Evolutionary conservation across 1,140 invertebrate genomes (phyloP).

Genomic region (Zaprionus kolodkinae): DNA sequence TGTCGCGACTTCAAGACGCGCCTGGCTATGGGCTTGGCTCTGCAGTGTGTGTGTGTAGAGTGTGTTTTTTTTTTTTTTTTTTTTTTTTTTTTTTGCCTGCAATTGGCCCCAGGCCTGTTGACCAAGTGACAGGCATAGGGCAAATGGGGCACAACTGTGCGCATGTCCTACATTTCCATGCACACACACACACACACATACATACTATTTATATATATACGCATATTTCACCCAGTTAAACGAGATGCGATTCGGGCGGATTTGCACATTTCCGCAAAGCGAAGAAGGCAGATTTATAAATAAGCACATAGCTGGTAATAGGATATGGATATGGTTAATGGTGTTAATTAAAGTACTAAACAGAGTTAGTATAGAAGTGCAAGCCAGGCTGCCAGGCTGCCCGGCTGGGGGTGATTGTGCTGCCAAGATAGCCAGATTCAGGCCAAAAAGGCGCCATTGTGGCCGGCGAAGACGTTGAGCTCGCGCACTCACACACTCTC

Average conservation of each 20-base stretch:
- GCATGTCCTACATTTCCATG: slow-evolving; percentile 68
- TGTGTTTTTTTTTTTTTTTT: not conserved
- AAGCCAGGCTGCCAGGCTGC: slow-evolving; percentile 11
- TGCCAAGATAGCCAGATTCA: slow-evolving; percentile 3
- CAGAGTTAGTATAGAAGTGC: not conserved
- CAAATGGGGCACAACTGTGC: slow-evolving; percentile 48
- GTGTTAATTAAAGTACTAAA: slow-evolving; percentile 7
- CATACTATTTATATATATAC: slow-evolving; percentile 3
- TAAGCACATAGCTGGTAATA: not conserved
- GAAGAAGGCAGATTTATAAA: not conserved
- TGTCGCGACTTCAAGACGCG: slow-evolving; percentile 18
- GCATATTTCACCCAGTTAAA: slow-evolving; percentile 35
- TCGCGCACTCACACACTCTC: slow-evolving; percentile 5
- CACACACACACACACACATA: slow-evolving; percentile 43
- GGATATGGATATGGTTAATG: slow-evolving; percentile 5
- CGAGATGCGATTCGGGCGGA: slow-evolving; percentile 14
- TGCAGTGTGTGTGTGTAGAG: not conserved
- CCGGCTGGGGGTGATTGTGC: slow-evolving; percentile 15
- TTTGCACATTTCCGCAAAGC: not conserved
- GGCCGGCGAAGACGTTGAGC: slow-evolving; percentile 51
- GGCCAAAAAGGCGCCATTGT: slow-evolving; percentile 70
- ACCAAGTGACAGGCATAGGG: slow-evolving; percentile 42
- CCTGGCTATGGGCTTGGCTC: slow-evolving; percentile 1
- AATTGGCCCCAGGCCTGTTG: slow-evolving; percentile 53
- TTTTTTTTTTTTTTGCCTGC: slow-evolving; percentile 31